Conservation (phyloP, 2,113 vertebrate genomes). For the Porphyrio hochstetteri region DNA sequence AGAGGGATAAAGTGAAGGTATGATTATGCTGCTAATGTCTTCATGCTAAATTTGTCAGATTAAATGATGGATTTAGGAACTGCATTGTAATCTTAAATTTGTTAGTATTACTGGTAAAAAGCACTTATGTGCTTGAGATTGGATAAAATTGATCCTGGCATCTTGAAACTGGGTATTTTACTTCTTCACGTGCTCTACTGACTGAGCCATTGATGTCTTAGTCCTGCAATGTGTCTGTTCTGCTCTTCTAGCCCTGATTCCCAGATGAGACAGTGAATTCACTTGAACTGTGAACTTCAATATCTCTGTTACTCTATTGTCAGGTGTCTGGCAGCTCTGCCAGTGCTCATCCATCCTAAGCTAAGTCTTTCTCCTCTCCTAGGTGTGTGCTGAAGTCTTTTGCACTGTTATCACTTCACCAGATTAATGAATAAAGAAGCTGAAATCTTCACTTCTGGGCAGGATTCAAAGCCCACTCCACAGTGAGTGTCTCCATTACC, state of each 20-base stretch:
- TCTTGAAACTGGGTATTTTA: not conserved
- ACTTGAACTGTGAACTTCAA: not conserved
- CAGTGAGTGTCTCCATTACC: not conserved
- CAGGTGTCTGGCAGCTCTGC: not conserved
- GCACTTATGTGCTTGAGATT: fast-evolving
- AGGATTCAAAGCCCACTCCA: not conserved
- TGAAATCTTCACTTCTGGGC: not conserved
- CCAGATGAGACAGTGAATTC: fast-evolving
- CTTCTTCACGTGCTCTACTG: not conserved
- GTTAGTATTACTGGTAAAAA: not conserved
- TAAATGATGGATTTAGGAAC: not conserved
- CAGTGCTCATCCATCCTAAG: not conserved
- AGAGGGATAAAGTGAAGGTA: not conserved
- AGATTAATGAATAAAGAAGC: not conserved
- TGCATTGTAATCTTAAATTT: not conserved
- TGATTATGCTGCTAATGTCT: not conserved
- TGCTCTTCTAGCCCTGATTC: not conserved
- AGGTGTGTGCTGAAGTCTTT: not conserved
- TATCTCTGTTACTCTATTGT: not conserved
- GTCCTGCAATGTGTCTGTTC: not conserved
- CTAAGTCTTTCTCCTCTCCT: not conserved
- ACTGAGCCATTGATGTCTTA: not conserved
- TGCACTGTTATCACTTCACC: not conserved
- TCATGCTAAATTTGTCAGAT: not conserved
- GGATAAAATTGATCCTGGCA: not conserved